Evolutionary conservation across 2,113 vertebrate species (phyloP).

Genomic region (Anhinga anhinga): DNA sequence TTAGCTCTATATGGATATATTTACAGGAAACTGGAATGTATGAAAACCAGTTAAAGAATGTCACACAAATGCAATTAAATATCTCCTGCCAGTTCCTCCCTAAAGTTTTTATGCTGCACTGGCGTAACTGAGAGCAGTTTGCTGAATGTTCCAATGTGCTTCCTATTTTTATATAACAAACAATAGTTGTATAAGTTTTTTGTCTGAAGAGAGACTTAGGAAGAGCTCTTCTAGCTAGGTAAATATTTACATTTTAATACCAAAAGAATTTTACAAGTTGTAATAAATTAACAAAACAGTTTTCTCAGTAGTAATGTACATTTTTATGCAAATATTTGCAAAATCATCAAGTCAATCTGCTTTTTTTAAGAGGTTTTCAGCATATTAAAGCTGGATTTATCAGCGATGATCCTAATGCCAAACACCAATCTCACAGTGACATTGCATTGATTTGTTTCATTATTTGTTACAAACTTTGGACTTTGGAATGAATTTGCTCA

Average conservation of each 20-base stretch:
- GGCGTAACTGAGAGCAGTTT: background rate
- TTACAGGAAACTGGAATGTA: conserved; percentile 40
- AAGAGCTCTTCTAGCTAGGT: conserved; percentile 31
- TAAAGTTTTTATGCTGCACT: background rate
- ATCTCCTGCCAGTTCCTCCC: background rate
- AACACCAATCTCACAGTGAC: background rate
- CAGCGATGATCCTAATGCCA: background rate
- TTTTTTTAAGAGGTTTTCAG: conserved; percentile 14
- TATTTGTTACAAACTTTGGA: background rate
- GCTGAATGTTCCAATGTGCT: background rate
- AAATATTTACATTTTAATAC: conserved; percentile 55
- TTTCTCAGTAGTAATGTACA: background rate
- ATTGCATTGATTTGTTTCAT: background rate
- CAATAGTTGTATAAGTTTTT: background rate
- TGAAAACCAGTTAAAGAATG: conserved; percentile 18
- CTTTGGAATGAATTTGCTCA: background rate
- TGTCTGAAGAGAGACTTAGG: background rate
- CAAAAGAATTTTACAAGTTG: conserved; percentile 20
- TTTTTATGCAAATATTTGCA: conserved; percentile 58
- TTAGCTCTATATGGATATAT: conserved; percentile 6
- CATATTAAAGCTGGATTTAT: background rate
- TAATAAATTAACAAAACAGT: conserved; percentile 44
- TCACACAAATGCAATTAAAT: conserved; percentile 29
- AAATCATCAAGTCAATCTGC: conserved; percentile 29
- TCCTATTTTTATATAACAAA: conserved; percentile 33